Base-by-base conservation (phyloP, 2,888 invertebrate species). In the Leuctra nigra region DNA sequence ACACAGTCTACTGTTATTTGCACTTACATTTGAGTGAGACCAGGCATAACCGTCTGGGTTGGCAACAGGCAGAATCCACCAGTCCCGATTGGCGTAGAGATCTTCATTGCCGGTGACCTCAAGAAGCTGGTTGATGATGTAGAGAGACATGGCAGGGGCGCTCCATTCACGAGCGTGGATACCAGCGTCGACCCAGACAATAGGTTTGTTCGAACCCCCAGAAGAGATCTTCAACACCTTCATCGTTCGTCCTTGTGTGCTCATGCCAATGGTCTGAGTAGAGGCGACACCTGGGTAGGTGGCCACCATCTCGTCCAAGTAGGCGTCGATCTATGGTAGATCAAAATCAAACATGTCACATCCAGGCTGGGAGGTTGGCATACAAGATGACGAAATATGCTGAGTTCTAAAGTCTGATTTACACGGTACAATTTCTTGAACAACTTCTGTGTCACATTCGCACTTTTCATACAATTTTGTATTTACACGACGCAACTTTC, bases 41-140 rank as follows among this genome's bases (percentile, higher is more conserved):
- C 70, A 81, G 62, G 76, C 78, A 64, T 86, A 87, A 7, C 87
- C 87, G 70, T 87, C 87, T 14, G 86, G 86, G 67, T 87, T 87
- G 36, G 80, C 72, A 13, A 81, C 72, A 0, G 87, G 87, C 14
- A 86, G 63, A 18, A 84, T 69, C 60, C 78, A 77, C 81, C 84
- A 86, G 66, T 87, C 84, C 22, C 82, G 77, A 20, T 74, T 72
- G 16, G 80, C 71, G 39, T 83, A 68, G 1, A 87, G 69, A 36
- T 76, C 70, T n/a, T 69, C 68, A 62, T 81, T 80, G 29, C 69
- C 71, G 6, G 75, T 68, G 64, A 84, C 78, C 64, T 79, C 79
- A 0, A 80, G 77, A 59, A 84, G 68, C 58, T 82, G 73, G 56
- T 78, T 70, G 47, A 84, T 76, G 38, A 78, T 70, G 66, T 81